These are phyloP conservation scores for Caenorhabditis sp. DNA, from an alignment of 2,888 invertebrate species.

Conservation along the genomic window DNA sequence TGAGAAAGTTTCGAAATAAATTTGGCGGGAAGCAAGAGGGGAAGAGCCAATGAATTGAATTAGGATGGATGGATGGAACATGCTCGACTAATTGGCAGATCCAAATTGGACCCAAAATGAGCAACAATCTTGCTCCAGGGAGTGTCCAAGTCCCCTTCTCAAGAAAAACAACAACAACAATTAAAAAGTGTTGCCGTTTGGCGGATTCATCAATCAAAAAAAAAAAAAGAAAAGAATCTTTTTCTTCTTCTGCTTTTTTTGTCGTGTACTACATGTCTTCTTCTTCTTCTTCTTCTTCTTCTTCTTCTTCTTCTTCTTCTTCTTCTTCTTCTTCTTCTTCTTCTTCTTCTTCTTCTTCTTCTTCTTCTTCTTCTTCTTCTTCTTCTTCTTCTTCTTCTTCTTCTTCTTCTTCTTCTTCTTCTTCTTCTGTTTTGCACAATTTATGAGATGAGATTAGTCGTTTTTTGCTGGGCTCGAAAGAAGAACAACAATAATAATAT, in stretches of 20 bases:
- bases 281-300: no score
- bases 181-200: neutral
- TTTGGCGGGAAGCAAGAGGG: neutral
- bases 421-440: neutral
- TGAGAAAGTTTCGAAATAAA: neutral
- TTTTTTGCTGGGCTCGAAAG: no score
- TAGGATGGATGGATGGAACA: neutral
- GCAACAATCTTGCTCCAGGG: neutral
- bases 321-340: neutral
- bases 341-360: neutral
- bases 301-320: neutral
- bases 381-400: neutral
- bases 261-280: no score
- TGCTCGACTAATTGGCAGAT: neutral
- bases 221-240: neutral
- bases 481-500: no score
- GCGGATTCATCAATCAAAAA: neutral
- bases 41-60: neutral
- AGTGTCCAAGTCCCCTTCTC: neutral
- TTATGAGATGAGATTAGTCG: neutral
- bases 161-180: neutral
- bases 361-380: neutral
- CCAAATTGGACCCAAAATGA: no score
- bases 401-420: neutral
- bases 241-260: neutral